Evolutionary conservation across 35 echinoderm and acorn worm species (phyloP).

Genomic region (Nesometra sesokonis): DNA sequence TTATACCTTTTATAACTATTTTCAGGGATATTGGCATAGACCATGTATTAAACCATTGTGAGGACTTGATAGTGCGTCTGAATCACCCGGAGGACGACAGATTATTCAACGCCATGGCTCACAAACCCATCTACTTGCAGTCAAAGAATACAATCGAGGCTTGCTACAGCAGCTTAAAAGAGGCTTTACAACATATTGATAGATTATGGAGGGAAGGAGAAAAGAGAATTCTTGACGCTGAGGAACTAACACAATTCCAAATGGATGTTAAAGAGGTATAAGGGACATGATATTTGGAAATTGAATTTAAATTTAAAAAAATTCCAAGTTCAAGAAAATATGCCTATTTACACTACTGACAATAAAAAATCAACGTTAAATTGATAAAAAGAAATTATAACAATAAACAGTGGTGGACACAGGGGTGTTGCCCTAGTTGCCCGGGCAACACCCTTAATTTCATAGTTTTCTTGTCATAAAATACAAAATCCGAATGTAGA

Average conservation of each 20-base stretch:
- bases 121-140: slow-evolving; percentile 50
- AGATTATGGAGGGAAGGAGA: not conserved
- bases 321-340: too few relatives aligned
- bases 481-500: too few relatives aligned
- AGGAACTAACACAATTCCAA: not conserved
- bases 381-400: too few relatives aligned
- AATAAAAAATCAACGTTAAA: too few relatives aligned
- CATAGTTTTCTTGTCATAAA: too few relatives aligned
- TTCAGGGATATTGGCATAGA: slow-evolving; percentile 24
- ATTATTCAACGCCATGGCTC: slow-evolving; percentile 38
- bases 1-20: not conserved
- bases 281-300: too few relatives aligned
- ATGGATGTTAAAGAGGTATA: not conserved
- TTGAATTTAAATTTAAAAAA: too few relatives aligned
- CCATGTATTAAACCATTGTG: slow-evolving; percentile 27
- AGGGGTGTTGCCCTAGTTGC: too few relatives aligned
- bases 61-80: slow-evolving; percentile 21
- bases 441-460: too few relatives aligned
- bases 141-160: slow-evolving; percentile 12
- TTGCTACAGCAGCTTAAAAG: not conserved
- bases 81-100: slow-evolving; percentile 44
- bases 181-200: not conserved
- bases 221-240: not conserved
- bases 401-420: too few relatives aligned
- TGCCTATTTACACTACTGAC: too few relatives aligned